These are phyloP conservation scores for Idris sp. DNA, from an alignment of 1,140 invertebrate genomes.

Conservation along the genomic window DNA sequence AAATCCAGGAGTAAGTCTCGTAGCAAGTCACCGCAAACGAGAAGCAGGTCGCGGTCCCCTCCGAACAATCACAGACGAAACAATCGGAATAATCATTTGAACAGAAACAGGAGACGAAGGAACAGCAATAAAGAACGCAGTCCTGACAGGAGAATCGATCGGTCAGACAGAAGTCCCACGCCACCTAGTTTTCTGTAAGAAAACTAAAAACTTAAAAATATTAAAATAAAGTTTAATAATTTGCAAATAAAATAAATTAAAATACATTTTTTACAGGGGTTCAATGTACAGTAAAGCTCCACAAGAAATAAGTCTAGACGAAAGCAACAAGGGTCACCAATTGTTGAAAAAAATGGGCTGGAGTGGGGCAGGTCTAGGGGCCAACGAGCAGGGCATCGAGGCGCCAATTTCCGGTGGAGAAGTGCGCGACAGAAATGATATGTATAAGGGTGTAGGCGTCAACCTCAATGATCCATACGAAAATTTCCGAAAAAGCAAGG, in stretches of 20 bases:
- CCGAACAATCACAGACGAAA: slow-evolving; percentile 72
- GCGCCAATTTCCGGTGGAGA: slow-evolving; percentile 95
- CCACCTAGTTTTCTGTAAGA: slow-evolving; percentile 88
- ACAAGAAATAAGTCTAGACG: slow-evolving; percentile 83
- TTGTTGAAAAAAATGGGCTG: slow-evolving; percentile 98
- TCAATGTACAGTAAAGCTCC: slow-evolving; percentile 78
- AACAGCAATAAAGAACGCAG: slow-evolving; percentile 75
- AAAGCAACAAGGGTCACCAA: slow-evolving; percentile 96
- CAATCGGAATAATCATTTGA: slow-evolving; percentile 66
- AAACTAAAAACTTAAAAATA: too few species aligned
- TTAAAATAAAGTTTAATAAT: background rate
- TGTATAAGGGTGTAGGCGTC: slow-evolving; percentile 95
- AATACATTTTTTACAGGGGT: slow-evolving; percentile 65
- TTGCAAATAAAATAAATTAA: slow-evolving; percentile 1
- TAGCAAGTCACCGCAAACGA: slow-evolving; percentile 78
- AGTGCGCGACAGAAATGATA: slow-evolving; percentile 92
- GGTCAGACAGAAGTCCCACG: slow-evolving; percentile 83
- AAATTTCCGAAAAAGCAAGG: slow-evolving; percentile 97
- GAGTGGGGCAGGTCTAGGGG: slow-evolving; percentile 92
- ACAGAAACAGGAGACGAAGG: slow-evolving; percentile 71
- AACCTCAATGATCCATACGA: slow-evolving; percentile 97
- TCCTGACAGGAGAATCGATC: slow-evolving; percentile 72
- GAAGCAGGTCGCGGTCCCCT: slow-evolving; percentile 80
- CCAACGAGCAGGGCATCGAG: slow-evolving; percentile 95
- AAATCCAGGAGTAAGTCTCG: slow-evolving; percentile 79